Base-by-base conservation (phyloP, 2,797 vertebrate species). In the Tragelaphus eurycerus region DNA sequence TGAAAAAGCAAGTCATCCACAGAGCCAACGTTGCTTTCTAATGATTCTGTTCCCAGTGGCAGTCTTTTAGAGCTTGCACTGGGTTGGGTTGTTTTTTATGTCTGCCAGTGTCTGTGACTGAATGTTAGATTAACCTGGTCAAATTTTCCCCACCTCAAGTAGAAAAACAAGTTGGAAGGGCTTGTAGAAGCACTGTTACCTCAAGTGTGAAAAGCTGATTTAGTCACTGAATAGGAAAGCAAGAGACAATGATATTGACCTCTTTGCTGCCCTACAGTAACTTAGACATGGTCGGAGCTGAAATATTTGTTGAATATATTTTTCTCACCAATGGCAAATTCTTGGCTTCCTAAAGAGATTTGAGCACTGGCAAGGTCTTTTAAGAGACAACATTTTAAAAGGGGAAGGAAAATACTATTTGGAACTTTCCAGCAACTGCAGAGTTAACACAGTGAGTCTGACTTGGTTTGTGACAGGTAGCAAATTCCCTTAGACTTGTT, bases 81-180 rank as follows among this genome's bases (percentile, higher is more conserved):
- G 16, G 29, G 13, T 95, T 90, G 82, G 0, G 57, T 97, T 97
- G 89, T 78, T 89, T 96, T 89, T 76, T 48, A 50, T 55, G 62
- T 50, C 97, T 52, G 62, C 1, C 21, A 71, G 55, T 97, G 96
- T 94, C 96, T 14, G 95, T 83, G 95, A 98, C 96, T 96, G 34
- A 3, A 78, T 97, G 50, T 97, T 98, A 95, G 90, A 96, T 96
- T 98, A 96, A 97, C 96, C 88, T 89, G 96, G 88, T 96, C 93
- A 97, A 71, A 96, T 62, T 89, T 79, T 96, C 91, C 90, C 74
- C 76, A 89, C 38, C 54, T 96, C 79, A 82, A 97, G 59, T 57
- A 95, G 64, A 95, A 97, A 97, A 97, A 95, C 64, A 90, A 93
- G 67, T 96, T 86, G 54, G 67, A 95, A 95, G 62, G 25, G 46